Evolutionary conservation across 2,888 invertebrate species (phyloP).

Genomic region (Meteorus cinctellus): DNA sequence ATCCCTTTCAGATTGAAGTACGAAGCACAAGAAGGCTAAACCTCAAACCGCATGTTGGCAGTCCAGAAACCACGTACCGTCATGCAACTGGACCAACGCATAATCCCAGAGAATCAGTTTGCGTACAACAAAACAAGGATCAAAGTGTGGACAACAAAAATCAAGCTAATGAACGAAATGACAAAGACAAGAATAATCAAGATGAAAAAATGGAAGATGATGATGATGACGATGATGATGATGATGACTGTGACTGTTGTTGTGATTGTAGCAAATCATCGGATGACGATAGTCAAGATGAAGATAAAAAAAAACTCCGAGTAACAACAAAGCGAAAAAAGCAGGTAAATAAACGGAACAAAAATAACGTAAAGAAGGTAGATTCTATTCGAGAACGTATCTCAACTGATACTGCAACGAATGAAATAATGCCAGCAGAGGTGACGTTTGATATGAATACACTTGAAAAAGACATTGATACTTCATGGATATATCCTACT

Average conservation of each 20-base stretch:
- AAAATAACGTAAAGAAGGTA: not conserved
- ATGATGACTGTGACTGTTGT: not conserved
- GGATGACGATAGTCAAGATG: conserved; percentile 46
- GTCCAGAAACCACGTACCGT: conserved; percentile 59
- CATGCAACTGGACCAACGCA: not conserved
- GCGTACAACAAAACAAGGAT: not conserved
- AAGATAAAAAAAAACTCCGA: conserved; percentile 61
- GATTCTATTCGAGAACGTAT: not conserved
- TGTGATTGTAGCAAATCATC: conserved; percentile 48
- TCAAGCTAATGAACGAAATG: conserved; percentile 34
- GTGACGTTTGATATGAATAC: not conserved
- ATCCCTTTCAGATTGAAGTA: conserved; percentile 59
- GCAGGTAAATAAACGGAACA: conserved; percentile 34
- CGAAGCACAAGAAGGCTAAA: conserved; percentile 60
- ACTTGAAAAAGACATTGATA: not conserved
- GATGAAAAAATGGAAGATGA: conserved; percentile 20
- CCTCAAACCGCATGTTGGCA: conserved; percentile 62
- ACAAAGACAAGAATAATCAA: conserved; percentile 15
- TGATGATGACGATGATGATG: not conserved
- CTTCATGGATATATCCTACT: not conserved
- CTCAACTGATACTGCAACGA: not conserved
- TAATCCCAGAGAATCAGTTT: not conserved
- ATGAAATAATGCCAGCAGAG: not conserved
- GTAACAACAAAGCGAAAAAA: conserved; percentile 44
- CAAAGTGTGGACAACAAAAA: conserved; percentile 36